Base-by-base conservation (phyloP, 2,113 vertebrate species). In the Spheniscus mendiculus region DNA sequence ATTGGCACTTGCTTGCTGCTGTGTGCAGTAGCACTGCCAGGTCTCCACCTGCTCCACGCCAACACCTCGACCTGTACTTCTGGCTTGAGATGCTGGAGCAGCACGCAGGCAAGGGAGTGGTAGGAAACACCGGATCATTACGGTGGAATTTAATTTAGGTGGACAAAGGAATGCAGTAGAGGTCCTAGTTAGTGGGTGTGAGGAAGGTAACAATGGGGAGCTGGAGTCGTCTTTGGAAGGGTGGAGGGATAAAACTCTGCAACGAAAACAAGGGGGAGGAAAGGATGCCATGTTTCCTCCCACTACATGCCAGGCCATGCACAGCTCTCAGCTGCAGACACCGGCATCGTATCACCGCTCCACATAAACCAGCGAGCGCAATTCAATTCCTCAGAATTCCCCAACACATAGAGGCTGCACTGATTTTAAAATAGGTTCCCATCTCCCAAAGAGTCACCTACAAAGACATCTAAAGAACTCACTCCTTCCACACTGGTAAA, bases 161-260 rank as follows among this genome's bases (percentile, higher is more conserved):
- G 96, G 97, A 96, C 90, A 70, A 86, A 95, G 78, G 96, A 97
- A 96, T 80, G 90, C 85, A 88, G 71, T 4, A 86, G 67, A 96
- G 49, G 53, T 93, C 66, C 65, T 89, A 70, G 55, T 85, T 67
- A 91, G 53, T 79, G 84, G 36, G 62, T 70, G 79, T 90, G 79
- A 80, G 50, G 82, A 69, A 70, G 7, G 30, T 77, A 92, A 77
- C 1, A 0, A 85, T 21, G 23, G 53, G 50, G 53, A 91, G 53
- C 15, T 49, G 42, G 26, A 83, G 36, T 69, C 13, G 58, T 53
- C 53, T 94, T 77, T 53, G 66, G 32, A 88, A 80, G 59, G 49
- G 53, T n/a, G 25, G 66, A 87, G 40, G 74, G 22, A 40, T 42
- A 53, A 53, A 62, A 9, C 36, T 6, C 6, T 55, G 25, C 40